Base-by-base conservation (phyloP, 2,888 invertebrate species). In the Anagyrus pseudococci region DNA sequence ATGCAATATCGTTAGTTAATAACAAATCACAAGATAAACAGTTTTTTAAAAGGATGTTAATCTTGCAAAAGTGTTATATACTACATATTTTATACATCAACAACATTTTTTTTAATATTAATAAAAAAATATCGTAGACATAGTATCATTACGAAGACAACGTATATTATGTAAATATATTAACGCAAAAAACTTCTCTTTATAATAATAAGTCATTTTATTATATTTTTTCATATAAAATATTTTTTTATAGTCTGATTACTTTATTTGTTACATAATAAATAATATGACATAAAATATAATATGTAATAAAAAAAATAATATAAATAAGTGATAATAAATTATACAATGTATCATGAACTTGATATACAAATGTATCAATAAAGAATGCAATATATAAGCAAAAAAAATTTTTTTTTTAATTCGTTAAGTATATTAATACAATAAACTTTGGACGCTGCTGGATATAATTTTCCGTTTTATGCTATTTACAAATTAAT, bases 81-180 rank as follows among this genome's bases (percentile, higher is more conserved):
- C n/a, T n/a, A n/a, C n/a, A n/a, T n/a, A n/a, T n/a, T n/a, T n/a
- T n/a, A n/a, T n/a, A n/a, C n/a, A n/a, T n/a, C n/a, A n/a, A n/a
- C n/a, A n/a, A n/a, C n/a, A n/a, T n/a, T n/a, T n/a, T n/a, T n/a
- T n/a, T n/a, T n/a, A n/a, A n/a, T n/a, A n/a, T n/a, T n/a, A n/a
- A n/a, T n/a, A n/a, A n/a, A n/a, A n/a, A n/a, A n/a, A n/a, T n/a
- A n/a, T n/a, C n/a, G n/a, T n/a, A n/a, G n/a, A n/a, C n/a, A n/a
- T n/a, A n/a, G n/a, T n/a, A n/a, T n/a, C n/a, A n/a, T n/a, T n/a
- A n/a, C n/a, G n/a, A n/a, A n/a, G n/a, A n/a, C n/a, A 20, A 53
- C 10, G 22, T 29, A 56, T 56, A 47, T 55, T 46, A 15, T 65
- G 58, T 62, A 65, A 58, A 65, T 65, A 65, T 58, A 62, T 50